These are phyloP conservation scores for Tupaia chinensis DNA, from an alignment of 2,113 vertebrate genomes.

Conservation along the genomic window DNA sequence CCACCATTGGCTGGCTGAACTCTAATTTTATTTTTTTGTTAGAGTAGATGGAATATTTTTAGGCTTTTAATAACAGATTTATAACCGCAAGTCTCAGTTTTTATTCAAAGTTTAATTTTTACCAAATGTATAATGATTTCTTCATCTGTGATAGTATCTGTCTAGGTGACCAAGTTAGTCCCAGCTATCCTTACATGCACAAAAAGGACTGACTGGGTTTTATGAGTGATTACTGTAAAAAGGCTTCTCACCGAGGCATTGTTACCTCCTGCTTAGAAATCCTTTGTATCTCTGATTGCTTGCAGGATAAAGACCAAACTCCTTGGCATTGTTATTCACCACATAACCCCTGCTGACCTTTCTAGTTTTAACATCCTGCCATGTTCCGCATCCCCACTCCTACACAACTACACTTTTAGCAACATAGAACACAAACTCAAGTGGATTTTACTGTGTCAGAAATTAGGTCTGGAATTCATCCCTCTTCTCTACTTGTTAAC, in stretches of 20 bases:
- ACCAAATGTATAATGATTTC: conserved; percentile 30
- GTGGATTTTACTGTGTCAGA: conserved; percentile 6
- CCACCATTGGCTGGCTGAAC: not conserved
- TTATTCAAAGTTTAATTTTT: conserved; percentile 50
- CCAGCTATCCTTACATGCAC: not conserved
- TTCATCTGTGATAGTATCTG: not conserved
- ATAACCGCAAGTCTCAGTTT: not conserved
- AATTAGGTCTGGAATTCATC: not conserved
- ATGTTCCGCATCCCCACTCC: not conserved
- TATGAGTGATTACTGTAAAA: not conserved
- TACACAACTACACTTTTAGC: not conserved
- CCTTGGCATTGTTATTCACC: not conserved
- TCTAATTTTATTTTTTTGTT: conserved; percentile 37
- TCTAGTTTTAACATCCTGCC: not conserved
- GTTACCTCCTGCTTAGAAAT: not conserved
- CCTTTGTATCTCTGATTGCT: conserved; percentile 8
- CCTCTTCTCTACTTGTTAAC: not conserved
- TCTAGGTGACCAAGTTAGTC: not conserved
- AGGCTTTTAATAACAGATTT: conserved; percentile 26
- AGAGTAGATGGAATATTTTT: conserved; percentile 33
- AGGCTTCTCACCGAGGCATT: not conserved
- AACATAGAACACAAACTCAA: not conserved
- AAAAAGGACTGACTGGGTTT: not conserved
- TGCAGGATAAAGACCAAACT: not conserved
- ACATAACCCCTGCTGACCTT: not conserved